Conservation (phyloP, 2,888 invertebrate genomes). For the Cerceris ruficornis region DNA sequence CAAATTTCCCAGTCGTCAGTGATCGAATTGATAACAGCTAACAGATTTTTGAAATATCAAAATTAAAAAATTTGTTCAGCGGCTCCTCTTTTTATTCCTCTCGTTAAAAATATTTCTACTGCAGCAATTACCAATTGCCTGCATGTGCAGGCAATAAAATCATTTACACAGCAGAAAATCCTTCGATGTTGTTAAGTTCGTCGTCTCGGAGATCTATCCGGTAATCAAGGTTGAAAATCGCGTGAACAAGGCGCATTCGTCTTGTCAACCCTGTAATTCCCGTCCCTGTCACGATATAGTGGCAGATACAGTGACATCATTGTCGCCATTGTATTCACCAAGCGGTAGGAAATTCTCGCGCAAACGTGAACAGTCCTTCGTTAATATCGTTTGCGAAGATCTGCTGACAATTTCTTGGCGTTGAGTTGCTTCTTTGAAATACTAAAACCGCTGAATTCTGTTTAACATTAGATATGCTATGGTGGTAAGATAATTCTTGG, state of each 20-base stretch:
- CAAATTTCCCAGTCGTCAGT: too few species aligned
- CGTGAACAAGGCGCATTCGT: background rate
- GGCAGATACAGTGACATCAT: conserved; percentile 17
- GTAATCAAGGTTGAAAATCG: background rate
- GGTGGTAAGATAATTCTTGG: too few species aligned
- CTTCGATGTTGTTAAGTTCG: background rate
- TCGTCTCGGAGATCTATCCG: background rate
- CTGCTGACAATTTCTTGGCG: background rate
- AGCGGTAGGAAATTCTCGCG: conserved; percentile 15
- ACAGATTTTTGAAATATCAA: too few species aligned
- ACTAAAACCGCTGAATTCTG: background rate
- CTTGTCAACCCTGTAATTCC: background rate
- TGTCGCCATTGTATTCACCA: conserved; percentile 17
- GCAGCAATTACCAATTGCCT: too few species aligned
- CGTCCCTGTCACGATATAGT: background rate
- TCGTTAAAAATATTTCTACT: too few species aligned
- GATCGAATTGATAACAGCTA: too few species aligned
- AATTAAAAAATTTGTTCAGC: too few species aligned
- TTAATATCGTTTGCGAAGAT: background rate
- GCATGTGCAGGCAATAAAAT: too few species aligned
- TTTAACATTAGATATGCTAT: too few species aligned
- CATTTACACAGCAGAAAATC: too few species aligned
- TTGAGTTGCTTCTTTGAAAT: background rate
- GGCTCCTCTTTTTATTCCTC: too few species aligned
- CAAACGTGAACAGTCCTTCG: conserved; percentile 2